Evolutionary conservation across 2,113 vertebrate genomes (phyloP), one percentile per base, ranked within the genome.

Genomic region (Menura novaehollandiae): DNA sequence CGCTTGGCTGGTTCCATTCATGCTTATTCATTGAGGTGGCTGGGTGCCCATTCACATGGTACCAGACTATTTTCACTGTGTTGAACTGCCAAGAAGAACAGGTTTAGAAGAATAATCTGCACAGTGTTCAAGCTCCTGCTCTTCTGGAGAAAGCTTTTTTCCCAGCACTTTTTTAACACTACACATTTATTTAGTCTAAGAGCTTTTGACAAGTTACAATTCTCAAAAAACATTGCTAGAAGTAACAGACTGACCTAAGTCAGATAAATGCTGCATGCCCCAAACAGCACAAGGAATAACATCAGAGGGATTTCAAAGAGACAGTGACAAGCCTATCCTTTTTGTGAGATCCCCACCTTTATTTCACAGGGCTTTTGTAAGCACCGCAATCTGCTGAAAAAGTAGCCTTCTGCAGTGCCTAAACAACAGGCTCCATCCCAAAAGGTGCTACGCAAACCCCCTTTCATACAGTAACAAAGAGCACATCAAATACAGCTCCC

Each of bases 1-100:
- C 71, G 87, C 94, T 89, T 86, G 89, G 88, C 96, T 97, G 91
- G 28, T 68, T 91, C 95, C 89, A 96, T 97, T 97, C 91, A 95
- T 74, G 88, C 64, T 84, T 79, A 94, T 94, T 97, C 85, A 96
- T 63, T 86, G 90, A 49, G 46, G 35, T 97, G 93, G 95, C 91
- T 0, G 46, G 33, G 35, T 91, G 95, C 91, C 93, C 79, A 73
- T 55, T 95, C 95, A 94, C 96, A 82, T 91, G 86, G 89, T 62
- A 83, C 91, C 78, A 88, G 55, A 30, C 87, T 81, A 56, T 85
- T 95, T 95, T 83, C 88, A 74, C 84, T 77, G 43, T 37, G 51
- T 27, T 81, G 17, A 86, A 46, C 76, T 94, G 90, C 93, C 91
- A 85, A 94, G 85, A 88, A 93, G 93, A 97, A 85, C 77, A 91